A percentile compares a stretch with the other conserved stretches of the same genome.
These are phyloP conservation scores for Maconellicoccus hirsutus DNA, from an alignment of 1,140 invertebrate genomes.

Conservation along the genomic window DNA sequence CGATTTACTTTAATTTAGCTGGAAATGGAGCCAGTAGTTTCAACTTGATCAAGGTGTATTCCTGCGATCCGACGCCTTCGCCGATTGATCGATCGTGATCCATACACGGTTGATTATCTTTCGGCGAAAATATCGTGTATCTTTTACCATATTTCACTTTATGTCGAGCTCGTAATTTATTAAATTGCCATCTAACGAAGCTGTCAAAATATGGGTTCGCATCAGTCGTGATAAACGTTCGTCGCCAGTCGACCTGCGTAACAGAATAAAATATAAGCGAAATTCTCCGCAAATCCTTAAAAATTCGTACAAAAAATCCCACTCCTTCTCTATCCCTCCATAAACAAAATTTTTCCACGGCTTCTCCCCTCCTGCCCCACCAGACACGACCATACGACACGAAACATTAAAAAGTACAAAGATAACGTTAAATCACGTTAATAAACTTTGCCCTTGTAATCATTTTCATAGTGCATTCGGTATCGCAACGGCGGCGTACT, in stretches of 20 bases:
- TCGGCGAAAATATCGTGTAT: slow-evolving; percentile 93
- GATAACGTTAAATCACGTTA: too few relatives aligned
- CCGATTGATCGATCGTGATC: slow-evolving; percentile 93
- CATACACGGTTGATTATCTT: slow-evolving; percentile 98
- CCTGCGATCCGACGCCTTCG: slow-evolving; percentile 95
- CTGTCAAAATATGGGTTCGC: slow-evolving; percentile 96
- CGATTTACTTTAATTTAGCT: slow-evolving; percentile 49
- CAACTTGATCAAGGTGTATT: slow-evolving; percentile 97
- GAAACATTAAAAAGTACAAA: too few relatives aligned
- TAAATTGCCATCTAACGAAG: slow-evolving; percentile 95
- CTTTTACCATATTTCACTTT: slow-evolving; percentile 91
- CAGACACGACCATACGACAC: too few relatives aligned
- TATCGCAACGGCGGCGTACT: too few relatives aligned
- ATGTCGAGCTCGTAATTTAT: slow-evolving; percentile 70
- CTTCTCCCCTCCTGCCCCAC: too few relatives aligned
- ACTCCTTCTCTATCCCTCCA: too few relatives aligned
- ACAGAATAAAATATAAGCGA: too few relatives aligned
- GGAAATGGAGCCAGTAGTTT: slow-evolving; percentile 65
- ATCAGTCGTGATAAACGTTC: slow-evolving; percentile 96
- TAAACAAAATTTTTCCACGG: too few relatives aligned
- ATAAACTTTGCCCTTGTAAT: too few relatives aligned
- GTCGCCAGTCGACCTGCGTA: slow-evolving; percentile 83
- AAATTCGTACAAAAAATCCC: too few relatives aligned
- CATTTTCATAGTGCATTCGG: too few relatives aligned
- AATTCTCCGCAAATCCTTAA: too few relatives aligned